Evolutionary conservation across 2,797 vertebrate genomes (phyloP).

Genomic region (Gymnoscopelus braueri): DNA sequence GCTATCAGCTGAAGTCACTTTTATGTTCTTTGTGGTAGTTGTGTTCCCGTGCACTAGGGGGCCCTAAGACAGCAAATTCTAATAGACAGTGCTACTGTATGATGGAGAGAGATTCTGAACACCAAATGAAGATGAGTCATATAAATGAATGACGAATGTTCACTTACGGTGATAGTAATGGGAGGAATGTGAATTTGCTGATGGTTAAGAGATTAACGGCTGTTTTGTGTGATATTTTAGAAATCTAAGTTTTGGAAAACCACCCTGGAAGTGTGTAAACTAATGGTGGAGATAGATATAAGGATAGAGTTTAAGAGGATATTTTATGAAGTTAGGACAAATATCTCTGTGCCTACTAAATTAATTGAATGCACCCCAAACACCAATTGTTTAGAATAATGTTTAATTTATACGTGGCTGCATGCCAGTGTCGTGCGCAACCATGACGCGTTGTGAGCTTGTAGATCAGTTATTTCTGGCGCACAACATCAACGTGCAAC

Average conservation of each 20-base stretch:
- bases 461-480: too few species aligned
- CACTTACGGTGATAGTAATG: constrained; percentile 5
- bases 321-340: constrained; percentile 16
- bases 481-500: too few species aligned
- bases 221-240: not conserved
- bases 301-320: not conserved
- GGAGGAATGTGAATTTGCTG: constrained; percentile 47
- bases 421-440: too few species aligned
- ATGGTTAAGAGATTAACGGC: constrained; percentile 36
- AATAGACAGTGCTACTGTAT: too few species aligned
- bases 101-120: constrained; percentile 31
- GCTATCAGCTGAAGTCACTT: constrained; percentile 79
- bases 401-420: too few species aligned
- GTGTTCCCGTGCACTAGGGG: constrained; percentile 50
- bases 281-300: too few species aligned
- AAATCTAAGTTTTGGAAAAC: too few species aligned
- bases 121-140: not conserved
- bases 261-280: too few species aligned
- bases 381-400: not conserved
- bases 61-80: constrained; percentile 12
- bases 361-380: not conserved
- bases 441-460: too few species aligned
- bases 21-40: constrained; percentile 39
- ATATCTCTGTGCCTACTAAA: constrained; percentile 15
- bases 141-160: constrained; percentile 43